Percentiles rank a stretch among this genome's conserved stretches.
Conservation (phyloP, 2,797 vertebrate genomes). For the Amblyraja radiata region DNA sequence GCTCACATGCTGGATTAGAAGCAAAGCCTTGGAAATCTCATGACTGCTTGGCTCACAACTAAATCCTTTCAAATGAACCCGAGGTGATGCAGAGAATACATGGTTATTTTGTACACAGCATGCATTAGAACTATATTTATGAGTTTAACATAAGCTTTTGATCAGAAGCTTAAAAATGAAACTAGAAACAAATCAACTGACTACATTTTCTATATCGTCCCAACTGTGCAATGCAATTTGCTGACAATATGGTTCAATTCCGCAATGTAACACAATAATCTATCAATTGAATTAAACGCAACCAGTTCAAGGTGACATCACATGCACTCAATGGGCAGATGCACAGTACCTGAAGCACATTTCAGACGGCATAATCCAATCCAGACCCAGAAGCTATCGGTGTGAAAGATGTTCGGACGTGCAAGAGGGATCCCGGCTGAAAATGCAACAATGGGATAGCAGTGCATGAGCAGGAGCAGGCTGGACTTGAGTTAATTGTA, state of each 20-base stretch:
- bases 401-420: conserved; percentile 45
- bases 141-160: background rate
- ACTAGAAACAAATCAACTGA: background rate
- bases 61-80: conserved; percentile 25
- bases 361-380: conserved; percentile 82
- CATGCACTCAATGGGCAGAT: conserved; percentile 40
- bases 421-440: conserved; percentile 54
- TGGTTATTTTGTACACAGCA: background rate
- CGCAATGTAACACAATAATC: conserved; percentile 39
- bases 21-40: conserved; percentile 36
- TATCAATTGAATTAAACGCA: conserved; percentile 42
- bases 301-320: conserved; percentile 39
- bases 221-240: background rate
- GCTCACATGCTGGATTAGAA: conserved; percentile 28
- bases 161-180: background rate
- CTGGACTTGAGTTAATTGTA: background rate
- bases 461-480: conserved; percentile 35
- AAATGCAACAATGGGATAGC: conserved; percentile 45
- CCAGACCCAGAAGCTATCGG: conserved; percentile 46
- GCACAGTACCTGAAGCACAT: conserved; percentile 74
- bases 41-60: background rate
- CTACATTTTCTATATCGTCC: conserved; percentile 1
- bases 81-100: background rate
- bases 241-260: background rate
- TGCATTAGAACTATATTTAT: conserved; percentile 18